Conservation (phyloP, 2,113 vertebrate genomes). For the Xiphophorus hellerii region DNA sequence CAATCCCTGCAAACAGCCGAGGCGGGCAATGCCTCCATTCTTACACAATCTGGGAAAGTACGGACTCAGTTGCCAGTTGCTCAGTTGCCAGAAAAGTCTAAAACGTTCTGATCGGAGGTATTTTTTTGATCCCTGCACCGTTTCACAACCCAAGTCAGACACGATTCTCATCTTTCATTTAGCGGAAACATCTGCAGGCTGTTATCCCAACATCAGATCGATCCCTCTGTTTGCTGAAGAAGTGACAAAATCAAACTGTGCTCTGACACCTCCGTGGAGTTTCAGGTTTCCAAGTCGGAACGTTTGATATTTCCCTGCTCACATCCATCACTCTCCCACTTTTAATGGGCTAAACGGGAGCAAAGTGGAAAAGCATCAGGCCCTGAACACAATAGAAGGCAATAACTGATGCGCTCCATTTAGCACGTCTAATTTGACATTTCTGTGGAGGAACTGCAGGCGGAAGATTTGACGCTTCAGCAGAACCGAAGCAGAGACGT, state of each 20-base stretch:
- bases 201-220: slow-evolving; percentile 48
- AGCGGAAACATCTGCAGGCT: slow-evolving; percentile 29
- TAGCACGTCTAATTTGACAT: slow-evolving; percentile 68
- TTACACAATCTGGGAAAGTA: too few relatives aligned
- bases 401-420: slow-evolving; percentile 60
- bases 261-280: background rate
- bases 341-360: slow-evolving; percentile 57
- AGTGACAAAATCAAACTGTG: slow-evolving; percentile 26
- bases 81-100: background rate
- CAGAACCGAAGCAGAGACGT: slow-evolving; percentile 17
- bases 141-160: slow-evolving; percentile 6
- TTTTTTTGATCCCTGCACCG: slow-evolving; percentile 8
- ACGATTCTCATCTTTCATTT: slow-evolving; percentile 40
- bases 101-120: background rate
- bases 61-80: too few relatives aligned
- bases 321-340: slow-evolving; percentile 36
- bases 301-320: slow-evolving; percentile 28
- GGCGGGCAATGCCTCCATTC: too few relatives aligned
- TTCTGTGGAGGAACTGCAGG: slow-evolving; percentile 61
- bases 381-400: slow-evolving; percentile 50
- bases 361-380: slow-evolving; percentile 43
- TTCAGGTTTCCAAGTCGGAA: slow-evolving; percentile 22
- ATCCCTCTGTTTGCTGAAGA: slow-evolving; percentile 25
- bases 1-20: background rate
- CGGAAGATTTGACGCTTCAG: slow-evolving; percentile 52